Evolutionary conservation across 2,113 vertebrate species (phyloP).

Genomic region (Prinia subflava): DNA sequence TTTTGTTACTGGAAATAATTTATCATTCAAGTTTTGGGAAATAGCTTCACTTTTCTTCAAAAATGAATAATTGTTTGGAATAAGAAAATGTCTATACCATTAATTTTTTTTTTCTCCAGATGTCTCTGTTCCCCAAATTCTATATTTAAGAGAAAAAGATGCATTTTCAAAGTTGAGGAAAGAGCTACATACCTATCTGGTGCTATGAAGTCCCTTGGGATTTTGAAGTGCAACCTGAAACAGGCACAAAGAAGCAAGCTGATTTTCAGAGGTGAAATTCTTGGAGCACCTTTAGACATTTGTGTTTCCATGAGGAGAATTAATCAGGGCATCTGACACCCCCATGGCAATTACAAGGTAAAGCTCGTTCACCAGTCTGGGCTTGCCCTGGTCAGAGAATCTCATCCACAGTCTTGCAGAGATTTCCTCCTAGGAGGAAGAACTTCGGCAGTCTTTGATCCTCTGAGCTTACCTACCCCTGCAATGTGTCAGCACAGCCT

Average conservation of each 20-base stretch:
- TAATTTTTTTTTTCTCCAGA: neutral
- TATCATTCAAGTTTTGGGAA: neutral
- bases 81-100: neutral
- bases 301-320: neutral
- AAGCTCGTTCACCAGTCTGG: neutral
- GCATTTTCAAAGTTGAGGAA: neutral
- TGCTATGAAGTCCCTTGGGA: neutral
- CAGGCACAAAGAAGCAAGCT: neutral
- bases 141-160: neutral
- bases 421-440: fast-evolving
- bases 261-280: neutral
- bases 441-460: neutral
- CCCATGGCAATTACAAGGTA: neutral
- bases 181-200: neutral
- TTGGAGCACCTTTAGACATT: neutral
- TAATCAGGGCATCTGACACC: fast-evolving
- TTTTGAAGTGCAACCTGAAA: neutral
- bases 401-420: neutral
- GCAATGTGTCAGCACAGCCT: neutral
- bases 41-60: neutral
- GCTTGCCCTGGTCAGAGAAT: neutral
- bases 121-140: neutral
- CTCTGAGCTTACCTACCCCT: fast-evolving
- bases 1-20: neutral
- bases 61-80: neutral